Base-by-base conservation (phyloP, 2,113 vertebrate genomes). In the Neolamprologus brichardi region DNA sequence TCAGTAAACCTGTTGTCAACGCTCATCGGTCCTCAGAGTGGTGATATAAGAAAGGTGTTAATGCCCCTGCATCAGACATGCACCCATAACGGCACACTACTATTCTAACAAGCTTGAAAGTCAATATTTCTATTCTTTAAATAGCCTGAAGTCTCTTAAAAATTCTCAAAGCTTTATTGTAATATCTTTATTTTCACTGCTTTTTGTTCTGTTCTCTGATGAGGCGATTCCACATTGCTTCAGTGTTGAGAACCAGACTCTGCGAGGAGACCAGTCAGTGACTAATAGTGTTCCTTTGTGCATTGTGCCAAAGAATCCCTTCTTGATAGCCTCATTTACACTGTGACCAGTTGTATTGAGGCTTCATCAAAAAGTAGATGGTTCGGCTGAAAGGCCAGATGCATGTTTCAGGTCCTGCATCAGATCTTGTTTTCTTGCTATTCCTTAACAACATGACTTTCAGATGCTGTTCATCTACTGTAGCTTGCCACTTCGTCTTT, bases 141-240 rank as follows among this genome's bases (percentile, higher is more conserved):
- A n/a, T 7, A 39, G 34, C 62, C 4, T 67, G 34, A 39, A 67
- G 11, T 39, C 62, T 20, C 58, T 20, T n/a, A 20, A 10, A 7
- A 62, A 34, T 37, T 64, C 60, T 37, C 18, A 6, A 44, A 44
- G 13, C 13, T 72, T 67, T 67, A 20, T 67, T 20, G 18, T 14
- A 13, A 67, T 67, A 20, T 67, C 62, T 37, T 67, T 67, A 46
- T 28, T 44, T 75, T 75, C 20, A 14, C 67, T 46, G 67, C 67
- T 23, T 46, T 75, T 46, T 75, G 39, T 75, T 75, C 39, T 75
- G 67, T 46, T 75, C 8, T 0, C 39, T 11, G 39, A 44, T 28
- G 5, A 0, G 39, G 23, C 0, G 4, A 46, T 46, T 28, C 39
- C 39, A 28, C 67, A 72, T 44, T 44, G 39, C 20, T 28, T 72